Base-by-base conservation (phyloP, 2,888 invertebrate species). In the Rambutsinella grinnellia region DNA sequence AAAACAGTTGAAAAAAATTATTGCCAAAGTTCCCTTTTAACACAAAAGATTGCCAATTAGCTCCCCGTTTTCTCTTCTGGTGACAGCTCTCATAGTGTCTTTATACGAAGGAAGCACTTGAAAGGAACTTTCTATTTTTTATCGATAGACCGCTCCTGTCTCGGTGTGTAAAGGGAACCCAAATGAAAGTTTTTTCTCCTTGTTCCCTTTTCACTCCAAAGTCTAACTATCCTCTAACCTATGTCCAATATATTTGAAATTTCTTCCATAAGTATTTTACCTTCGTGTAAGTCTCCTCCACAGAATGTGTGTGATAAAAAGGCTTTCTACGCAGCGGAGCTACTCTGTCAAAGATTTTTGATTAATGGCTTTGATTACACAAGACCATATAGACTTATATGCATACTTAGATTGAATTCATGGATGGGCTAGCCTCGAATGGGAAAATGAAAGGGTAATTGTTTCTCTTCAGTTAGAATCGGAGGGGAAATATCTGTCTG, bases 11-110 rank as follows among this genome's bases (percentile, higher is more conserved):
- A 75, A 75, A 69, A 75, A 67, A 67, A 66, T n/a, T 75, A 75
- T 75, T 75, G 62, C 67, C 56, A 75, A 75, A 75, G 56, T 74
- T 75, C 67, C 62, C 58, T 63, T 65, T 61, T 17, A 54, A 67
- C 53, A 62, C 54, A 68, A 72, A 72, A 58, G 75, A 75, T 75
- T 75, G 75, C 75, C 75, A 75, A 75, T 75, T 75, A 75, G 66
- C 61, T 68, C 75, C 58, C 49, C 26, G 49, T 36, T 36, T 36
- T 56, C 61, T 68, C 46, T 49, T 74, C 65, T 62, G 67, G 54
- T 68, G 67, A 75, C 75, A 74, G 54, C 21, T 27, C 57, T 21
- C 28, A 23, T 23, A 60, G 60, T 56, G 27, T 5, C 27, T 44
- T 23, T 49, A 23, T 44, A 8, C n/a, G 53, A 58, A 49, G 26